phyloP scores from a whole-genome alignment of 1,140 invertebrate genomes.

The Sarcophaga bullata region DNA sequence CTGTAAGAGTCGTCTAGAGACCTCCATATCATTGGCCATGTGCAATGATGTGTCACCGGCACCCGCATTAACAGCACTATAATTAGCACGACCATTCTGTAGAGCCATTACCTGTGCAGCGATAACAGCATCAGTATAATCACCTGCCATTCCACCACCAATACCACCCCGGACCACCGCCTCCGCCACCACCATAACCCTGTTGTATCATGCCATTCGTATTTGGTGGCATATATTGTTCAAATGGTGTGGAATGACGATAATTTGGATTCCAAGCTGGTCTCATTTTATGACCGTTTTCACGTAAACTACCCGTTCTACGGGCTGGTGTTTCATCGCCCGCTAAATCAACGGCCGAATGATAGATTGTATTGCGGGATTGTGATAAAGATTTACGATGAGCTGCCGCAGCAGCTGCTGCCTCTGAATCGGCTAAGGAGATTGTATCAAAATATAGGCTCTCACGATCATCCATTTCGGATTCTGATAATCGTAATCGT shows the following conservation, averaged over 20 bases:
- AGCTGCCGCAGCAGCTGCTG: conserved; percentile 58
- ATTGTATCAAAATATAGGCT: conserved; percentile 64
- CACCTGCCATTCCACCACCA: conserved; percentile 26
- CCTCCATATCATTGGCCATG: conserved; percentile 57
- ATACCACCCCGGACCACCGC: neutral
- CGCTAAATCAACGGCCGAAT: conserved; percentile 62
- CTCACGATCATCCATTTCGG: conserved; percentile 64
- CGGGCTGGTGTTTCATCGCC: conserved; percentile 51
- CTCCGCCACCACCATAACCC: conserved; percentile 39
- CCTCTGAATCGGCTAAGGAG: conserved; percentile 63
- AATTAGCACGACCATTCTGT: conserved; percentile 54
- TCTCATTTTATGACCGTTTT: conserved; percentile 45
- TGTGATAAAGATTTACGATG: conserved; percentile 63
- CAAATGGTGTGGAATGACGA: conserved; percentile 58
- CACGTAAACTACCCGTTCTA: conserved; percentile 51
- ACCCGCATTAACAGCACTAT: conserved; percentile 24
- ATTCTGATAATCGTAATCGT: conserved; percentile 62
- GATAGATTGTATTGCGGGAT: conserved; percentile 64
- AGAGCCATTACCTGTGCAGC: conserved; percentile 56
- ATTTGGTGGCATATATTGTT: conserved; percentile 49
- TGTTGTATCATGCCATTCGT: conserved; percentile 12
- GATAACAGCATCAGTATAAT: conserved; percentile 58
- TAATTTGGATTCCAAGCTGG: conserved; percentile 55
- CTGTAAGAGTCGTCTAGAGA: conserved; percentile 65
- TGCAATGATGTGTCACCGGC: conserved; percentile 43